Percentiles rank a stretch among this genome's conserved stretches.
These are phyloP conservation scores for Sarcoramphus papa DNA, from an alignment of 2,797 vertebrate species.

Conservation along the genomic window DNA sequence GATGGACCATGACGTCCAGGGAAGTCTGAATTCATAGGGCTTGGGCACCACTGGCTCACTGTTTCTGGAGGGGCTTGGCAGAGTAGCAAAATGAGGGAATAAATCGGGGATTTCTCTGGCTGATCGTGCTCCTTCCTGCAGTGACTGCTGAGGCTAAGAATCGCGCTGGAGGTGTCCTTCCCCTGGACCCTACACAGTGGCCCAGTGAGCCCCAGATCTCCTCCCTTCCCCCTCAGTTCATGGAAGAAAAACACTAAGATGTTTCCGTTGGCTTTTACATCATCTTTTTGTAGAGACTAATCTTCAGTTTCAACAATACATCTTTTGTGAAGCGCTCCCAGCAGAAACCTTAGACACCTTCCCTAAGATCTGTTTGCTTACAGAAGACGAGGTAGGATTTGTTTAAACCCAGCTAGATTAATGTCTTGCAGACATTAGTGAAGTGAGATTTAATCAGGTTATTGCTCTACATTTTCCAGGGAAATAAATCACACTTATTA, in stretches of 20 bases:
- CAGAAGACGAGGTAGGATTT: conserved; percentile 64
- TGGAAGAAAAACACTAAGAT: conserved; percentile 59
- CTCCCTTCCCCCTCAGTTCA: conserved; percentile 35
- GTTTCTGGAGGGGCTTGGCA: background rate
- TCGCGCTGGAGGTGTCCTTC: conserved; percentile 8
- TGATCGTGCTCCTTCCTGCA: background rate
- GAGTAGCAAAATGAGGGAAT: background rate
- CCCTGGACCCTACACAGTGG: background rate
- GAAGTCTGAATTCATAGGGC: background rate
- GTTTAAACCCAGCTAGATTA: conserved; percentile 64
- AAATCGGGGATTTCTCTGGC: background rate
- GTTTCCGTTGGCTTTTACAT: conserved; percentile 60
- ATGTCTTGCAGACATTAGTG: conserved; percentile 66
- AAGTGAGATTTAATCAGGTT: conserved; percentile 64
- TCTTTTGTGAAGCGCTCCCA: conserved; percentile 61
- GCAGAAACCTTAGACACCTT: conserved; percentile 68
- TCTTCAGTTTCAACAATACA: conserved; percentile 62
- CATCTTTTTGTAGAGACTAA: conserved; percentile 51
- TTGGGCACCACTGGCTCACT: background rate
- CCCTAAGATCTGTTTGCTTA: conserved; percentile 65
- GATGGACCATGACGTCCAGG: background rate
- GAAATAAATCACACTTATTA: conserved; percentile 63
- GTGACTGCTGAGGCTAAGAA: background rate
- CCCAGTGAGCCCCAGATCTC: conserved; percentile 8
- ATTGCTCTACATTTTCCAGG: conserved; percentile 58